Evolutionary conservation across 2,797 vertebrate species (phyloP), one percentile per base, ranked within the genome.

Genomic region (Champsocephalus gunnari): DNA sequence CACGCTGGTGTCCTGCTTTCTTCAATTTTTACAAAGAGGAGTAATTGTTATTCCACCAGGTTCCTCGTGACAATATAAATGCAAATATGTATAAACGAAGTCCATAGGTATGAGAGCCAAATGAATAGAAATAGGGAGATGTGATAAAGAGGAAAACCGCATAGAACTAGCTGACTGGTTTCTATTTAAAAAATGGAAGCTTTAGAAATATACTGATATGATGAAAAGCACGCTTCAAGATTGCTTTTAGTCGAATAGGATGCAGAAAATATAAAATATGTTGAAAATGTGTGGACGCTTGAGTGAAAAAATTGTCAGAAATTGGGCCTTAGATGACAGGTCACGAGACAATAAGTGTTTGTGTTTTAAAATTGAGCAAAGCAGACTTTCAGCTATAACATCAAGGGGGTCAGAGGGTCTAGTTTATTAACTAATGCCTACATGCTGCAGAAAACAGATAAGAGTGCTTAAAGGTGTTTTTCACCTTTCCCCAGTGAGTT

Each of bases 41-140:
- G 59, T 79, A 79, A 84, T 89, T 90, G 76, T 82, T 66, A 89
- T 92, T 90, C 84, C 51, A 59, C 24, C 54, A 57, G 73, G 70
- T 82, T 86, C 56, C 55, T 44, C 64, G 67, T 63, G 19, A 90
- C 85, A 89, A 87, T 90, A 89, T 90, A 93, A 89, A 91, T 89
- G 89, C 89, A 89, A 92, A 92, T 91, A 90, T 54, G 45, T 75
- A 66, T 81, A 88, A 90, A 89, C 17, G 44, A 80, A 77, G 55
- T 75, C 65, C 41, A 79, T 76, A 66, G 75, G 34, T 85, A 81
- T 17, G 14, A 59, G 54, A 84, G 71, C 54, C 54, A 76, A 90
- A 82, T 84, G 57, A 83, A 88, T 80, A 73, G 58, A 73, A 87
- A 88, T 41, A 72, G 34, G 24, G 34, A 72, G 51, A 51, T 59